These are phyloP conservation scores for Chrysoperla carnea DNA, from an alignment of 1,140 invertebrate species.

Conservation along the genomic window DNA sequence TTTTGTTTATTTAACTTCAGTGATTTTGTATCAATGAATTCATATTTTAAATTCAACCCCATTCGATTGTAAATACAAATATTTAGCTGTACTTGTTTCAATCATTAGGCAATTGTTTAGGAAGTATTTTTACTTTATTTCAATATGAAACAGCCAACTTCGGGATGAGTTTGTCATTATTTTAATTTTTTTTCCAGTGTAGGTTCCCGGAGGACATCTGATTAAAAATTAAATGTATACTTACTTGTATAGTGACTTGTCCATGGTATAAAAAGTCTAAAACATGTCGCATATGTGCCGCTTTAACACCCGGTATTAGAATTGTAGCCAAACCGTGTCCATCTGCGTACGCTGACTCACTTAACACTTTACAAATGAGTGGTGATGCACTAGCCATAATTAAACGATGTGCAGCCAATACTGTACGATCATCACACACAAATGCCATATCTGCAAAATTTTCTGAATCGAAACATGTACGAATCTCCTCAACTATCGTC, in stretches of 20 bases:
- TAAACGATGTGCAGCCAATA: conserved; percentile 57
- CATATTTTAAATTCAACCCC: no score
- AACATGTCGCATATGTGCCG: conserved; percentile 54
- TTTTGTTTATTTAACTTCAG: no score
- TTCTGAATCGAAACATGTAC: conserved; percentile 63
- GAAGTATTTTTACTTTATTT: no score
- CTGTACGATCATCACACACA: conserved; percentile 57
- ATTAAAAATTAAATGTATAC: no score
- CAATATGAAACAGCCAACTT: no score
- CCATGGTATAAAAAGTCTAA: conserved; percentile 71
- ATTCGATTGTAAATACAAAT: no score
- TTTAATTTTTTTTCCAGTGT: no score
- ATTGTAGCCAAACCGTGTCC: conserved; percentile 53
- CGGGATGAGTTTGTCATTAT: no score
- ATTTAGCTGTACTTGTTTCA: no score
- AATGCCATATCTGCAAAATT: conserved; percentile 65
- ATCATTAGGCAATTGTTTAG: no score
- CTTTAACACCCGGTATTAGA: conserved; percentile 62
- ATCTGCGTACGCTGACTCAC: conserved; percentile 44
- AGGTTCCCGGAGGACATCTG: no score
- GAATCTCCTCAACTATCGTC: conserved; percentile 70
- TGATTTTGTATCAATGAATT: no score
- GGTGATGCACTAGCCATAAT: conserved; percentile 70
- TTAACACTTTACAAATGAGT: conserved; percentile 50
- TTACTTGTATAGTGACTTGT: conserved; percentile 60